phyloP scores from a whole-genome alignment of 2,113 vertebrate genomes.

The Grallaria varia region DNA sequence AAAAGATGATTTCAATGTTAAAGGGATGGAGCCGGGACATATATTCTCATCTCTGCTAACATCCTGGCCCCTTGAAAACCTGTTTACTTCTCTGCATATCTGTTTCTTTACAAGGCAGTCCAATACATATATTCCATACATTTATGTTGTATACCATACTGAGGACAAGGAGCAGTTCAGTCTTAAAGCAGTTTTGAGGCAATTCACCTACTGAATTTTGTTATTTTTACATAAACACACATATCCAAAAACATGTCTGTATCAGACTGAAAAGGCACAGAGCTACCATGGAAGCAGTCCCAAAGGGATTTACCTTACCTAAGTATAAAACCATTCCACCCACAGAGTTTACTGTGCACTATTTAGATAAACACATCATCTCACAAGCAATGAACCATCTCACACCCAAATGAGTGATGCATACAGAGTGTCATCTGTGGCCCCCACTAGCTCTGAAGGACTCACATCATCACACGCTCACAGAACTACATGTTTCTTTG shows the following conservation, averaged over 20 bases:
- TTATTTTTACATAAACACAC: neutral
- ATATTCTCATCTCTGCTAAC: neutral
- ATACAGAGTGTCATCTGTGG: neutral
- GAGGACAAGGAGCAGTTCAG: neutral
- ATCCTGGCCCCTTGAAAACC: neutral
- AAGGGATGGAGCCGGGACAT: neutral
- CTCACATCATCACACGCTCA: neutral
- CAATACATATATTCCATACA: neutral
- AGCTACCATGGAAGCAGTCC: neutral
- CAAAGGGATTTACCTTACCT: neutral
- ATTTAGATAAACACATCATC: neutral
- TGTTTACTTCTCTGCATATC: neutral
- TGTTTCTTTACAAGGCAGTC: neutral
- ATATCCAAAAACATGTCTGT: neutral
- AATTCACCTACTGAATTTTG: neutral
- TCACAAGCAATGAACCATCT: neutral
- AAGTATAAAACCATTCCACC: neutral
- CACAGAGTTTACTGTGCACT: neutral
- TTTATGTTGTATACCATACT: neutral
- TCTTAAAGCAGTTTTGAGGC: neutral
- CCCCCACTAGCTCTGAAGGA: neutral
- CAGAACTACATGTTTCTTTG: neutral
- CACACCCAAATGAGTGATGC: neutral
- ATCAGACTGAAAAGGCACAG: neutral
- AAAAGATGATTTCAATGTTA: neutral